phyloP scores from a whole-genome alignment of 2,797 vertebrate genomes.

The Iguana delicatissima region DNA sequence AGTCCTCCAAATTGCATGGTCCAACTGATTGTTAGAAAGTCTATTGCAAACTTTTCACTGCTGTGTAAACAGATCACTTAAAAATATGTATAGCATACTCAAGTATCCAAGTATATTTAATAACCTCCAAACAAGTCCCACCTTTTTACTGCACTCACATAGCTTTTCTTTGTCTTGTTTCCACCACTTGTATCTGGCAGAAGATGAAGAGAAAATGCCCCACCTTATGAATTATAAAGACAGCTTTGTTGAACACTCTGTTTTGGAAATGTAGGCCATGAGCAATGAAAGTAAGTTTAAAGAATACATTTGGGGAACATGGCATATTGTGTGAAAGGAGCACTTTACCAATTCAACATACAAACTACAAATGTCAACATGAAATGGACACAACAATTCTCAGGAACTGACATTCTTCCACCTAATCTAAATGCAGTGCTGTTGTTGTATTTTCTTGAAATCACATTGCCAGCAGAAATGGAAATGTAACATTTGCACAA shows the following conservation, averaged over 20 bases:
- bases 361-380: slow-evolving; percentile 73
- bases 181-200: slow-evolving; percentile 70
- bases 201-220: slow-evolving; percentile 72
- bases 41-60: slow-evolving; percentile 65
- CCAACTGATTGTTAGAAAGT: slow-evolving; percentile 45
- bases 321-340: slow-evolving; percentile 75
- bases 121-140: slow-evolving; percentile 62
- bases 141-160: slow-evolving; percentile 46
- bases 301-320: slow-evolving; percentile 71
- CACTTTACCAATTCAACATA: slow-evolving; percentile 76
- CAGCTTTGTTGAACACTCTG: slow-evolving; percentile 72
- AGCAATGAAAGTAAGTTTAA: slow-evolving; percentile 73
- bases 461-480: slow-evolving; percentile 69
- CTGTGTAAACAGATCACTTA: slow-evolving; percentile 70
- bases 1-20: slow-evolving; percentile 15
- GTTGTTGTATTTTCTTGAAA: slow-evolving; percentile 64
- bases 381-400: slow-evolving; percentile 76
- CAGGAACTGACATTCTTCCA: slow-evolving; percentile 71
- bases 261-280: slow-evolving; percentile 78
- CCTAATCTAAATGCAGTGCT: slow-evolving; percentile 69
- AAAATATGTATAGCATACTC: slow-evolving; percentile 54
- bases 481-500: slow-evolving; percentile 62
- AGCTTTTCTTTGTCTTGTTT: slow-evolving; percentile 52
- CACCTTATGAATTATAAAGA: slow-evolving; percentile 71
- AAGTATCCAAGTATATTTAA: slow-evolving; percentile 58